Conservation (phyloP, 2,797 vertebrate genomes). For the Ibycter americanus region DNA sequence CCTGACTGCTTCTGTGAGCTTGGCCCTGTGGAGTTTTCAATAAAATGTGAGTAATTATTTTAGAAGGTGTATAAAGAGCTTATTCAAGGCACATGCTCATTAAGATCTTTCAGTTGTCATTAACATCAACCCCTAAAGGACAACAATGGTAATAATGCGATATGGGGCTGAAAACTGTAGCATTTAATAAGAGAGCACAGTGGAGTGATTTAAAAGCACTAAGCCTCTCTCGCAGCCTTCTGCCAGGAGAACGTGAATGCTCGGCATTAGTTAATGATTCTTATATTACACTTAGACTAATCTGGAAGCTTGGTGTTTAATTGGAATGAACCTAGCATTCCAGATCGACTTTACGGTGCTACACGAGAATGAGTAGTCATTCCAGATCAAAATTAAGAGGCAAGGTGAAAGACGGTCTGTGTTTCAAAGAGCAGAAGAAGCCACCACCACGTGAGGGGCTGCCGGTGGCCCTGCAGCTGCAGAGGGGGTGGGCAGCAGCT, state of each 20-base stretch:
- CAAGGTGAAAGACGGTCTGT: neutral
- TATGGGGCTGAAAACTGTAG: neutral
- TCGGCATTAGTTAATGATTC: neutral
- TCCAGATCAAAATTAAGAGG: neutral
- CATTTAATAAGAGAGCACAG: neutral
- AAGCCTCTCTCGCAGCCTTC: neutral
- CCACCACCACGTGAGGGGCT: neutral
- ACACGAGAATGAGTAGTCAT: neutral
- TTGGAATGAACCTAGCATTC: neutral
- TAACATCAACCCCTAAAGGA: slow-evolving; percentile 54
- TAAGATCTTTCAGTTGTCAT: slow-evolving; percentile 37
- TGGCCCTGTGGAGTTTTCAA: slow-evolving; percentile 27
- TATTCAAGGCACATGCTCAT: slow-evolving; percentile 53
- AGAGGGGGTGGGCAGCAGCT: neutral
- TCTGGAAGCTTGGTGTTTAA: neutral
- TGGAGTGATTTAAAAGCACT: neutral
- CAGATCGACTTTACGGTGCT: neutral
- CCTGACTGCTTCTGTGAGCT: slow-evolving; percentile 30
- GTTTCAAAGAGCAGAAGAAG: neutral
- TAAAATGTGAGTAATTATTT: slow-evolving; percentile 55
- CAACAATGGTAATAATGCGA: slow-evolving; percentile 14
- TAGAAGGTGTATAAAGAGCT: slow-evolving; percentile 38
- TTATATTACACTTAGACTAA: neutral
- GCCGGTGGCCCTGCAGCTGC: neutral
- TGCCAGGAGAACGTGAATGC: neutral